A percentile compares a stretch with the other conserved stretches of the same genome.
These are phyloP conservation scores for Talpa occidentalis DNA, from an alignment of 2,113 vertebrate genomes.

Conservation along the genomic window DNA sequence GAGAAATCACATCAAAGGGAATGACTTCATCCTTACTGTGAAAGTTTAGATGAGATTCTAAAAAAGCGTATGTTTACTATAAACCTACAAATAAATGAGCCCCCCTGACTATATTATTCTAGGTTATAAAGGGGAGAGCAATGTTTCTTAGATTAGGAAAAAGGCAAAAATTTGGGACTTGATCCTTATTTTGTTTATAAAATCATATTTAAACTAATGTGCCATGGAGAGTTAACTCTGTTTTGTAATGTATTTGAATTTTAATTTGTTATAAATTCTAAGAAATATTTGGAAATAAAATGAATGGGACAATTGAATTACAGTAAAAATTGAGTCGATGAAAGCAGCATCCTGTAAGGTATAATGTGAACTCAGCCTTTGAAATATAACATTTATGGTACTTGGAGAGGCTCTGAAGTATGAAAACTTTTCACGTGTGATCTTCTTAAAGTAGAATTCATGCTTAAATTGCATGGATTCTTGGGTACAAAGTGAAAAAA, in stretches of 20 bases:
- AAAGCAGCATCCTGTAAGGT: constrained; percentile 64
- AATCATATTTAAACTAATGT: constrained; percentile 31
- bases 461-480: constrained; percentile 55
- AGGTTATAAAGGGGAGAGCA: no score
- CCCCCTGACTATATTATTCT: no score
- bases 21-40: no score
- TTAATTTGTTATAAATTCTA: constrained; percentile 46
- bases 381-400: constrained; percentile 48
- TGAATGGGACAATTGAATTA: constrained; percentile 29
- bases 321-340: constrained; percentile 43
- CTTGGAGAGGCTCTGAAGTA: constrained; percentile 66
- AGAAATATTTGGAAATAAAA: constrained; percentile 50
- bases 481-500: constrained; percentile 11
- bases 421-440: constrained; percentile 68
- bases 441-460: constrained; percentile 61
- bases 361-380: constrained; percentile 59
- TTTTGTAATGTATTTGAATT: constrained; percentile 25
- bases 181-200: constrained; percentile 31
- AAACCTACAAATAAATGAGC: no score
- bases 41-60: no score
- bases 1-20: no score
- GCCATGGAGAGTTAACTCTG: background rate
- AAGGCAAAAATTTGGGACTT: no score
- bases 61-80: no score
- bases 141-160: no score